Percentiles rank a stretch among this genome's conserved stretches.
These are phyloP conservation scores for Lycocorax pyrrhopterus DNA, from an alignment of 2,113 vertebrate genomes.

Conservation along the genomic window DNA sequence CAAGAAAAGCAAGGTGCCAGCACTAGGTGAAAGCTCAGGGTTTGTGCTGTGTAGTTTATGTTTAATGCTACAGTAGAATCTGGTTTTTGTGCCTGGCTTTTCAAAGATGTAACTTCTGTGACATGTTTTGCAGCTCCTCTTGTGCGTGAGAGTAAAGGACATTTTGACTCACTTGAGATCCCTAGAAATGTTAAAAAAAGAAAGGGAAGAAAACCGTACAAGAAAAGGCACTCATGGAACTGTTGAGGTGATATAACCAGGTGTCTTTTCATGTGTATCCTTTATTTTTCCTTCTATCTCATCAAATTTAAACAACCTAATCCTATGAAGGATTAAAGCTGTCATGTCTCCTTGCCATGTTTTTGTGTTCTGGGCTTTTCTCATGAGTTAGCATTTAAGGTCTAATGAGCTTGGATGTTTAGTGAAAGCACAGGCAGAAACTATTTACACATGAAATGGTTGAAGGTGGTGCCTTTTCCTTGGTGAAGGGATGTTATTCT, in stretches of 20 bases:
- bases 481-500: background rate
- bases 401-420: background rate
- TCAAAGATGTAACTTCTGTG: slow-evolving; percentile 42
- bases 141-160: background rate
- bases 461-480: background rate
- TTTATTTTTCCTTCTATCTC: background rate
- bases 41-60: slow-evolving; percentile 49
- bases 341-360: background rate
- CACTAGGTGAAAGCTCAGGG: slow-evolving; percentile 22
- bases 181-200: background rate
- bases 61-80: slow-evolving; percentile 34
- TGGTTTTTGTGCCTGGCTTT: slow-evolving; percentile 46
- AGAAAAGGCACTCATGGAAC: background rate
- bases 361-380: background rate
- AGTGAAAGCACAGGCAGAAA: background rate
- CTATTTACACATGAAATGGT: background rate
- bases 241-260: background rate
- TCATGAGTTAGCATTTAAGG: background rate
- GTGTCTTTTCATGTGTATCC: background rate
- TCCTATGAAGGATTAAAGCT: background rate
- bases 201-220: background rate
- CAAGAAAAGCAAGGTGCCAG: slow-evolving; percentile 61
- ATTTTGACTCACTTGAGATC: slow-evolving; percentile 30
- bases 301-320: background rate
- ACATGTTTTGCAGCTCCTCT: background rate